phyloP scores from a whole-genome alignment of 2,797 vertebrate genomes.

The Ctenochaetus hawaiiensis region DNA sequence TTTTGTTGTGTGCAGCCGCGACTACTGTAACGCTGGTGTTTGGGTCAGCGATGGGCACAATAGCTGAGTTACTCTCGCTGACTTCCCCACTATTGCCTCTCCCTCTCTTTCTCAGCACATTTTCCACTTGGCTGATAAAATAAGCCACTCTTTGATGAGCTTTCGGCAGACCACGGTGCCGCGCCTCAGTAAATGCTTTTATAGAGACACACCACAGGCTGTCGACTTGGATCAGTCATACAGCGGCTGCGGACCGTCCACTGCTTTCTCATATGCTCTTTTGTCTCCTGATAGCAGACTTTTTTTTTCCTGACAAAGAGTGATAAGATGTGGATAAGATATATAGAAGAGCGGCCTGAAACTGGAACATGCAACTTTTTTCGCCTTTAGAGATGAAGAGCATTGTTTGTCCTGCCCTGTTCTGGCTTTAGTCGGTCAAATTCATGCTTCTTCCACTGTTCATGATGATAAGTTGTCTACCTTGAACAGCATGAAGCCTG shows the following conservation, averaged over 20 bases:
- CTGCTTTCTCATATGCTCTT: conserved; percentile 44
- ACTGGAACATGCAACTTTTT: conserved; percentile 27
- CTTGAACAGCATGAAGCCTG: conserved; percentile 31
- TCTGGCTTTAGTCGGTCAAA: conserved; percentile 40
- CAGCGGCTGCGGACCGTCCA: conserved; percentile 36
- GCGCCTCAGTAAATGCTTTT: conserved; percentile 77
- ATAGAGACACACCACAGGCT: conserved; percentile 76
- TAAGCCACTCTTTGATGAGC: conserved; percentile 84
- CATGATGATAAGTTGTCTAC: conserved; percentile 38
- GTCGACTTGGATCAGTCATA: conserved; percentile 79
- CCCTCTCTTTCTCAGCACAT: conserved; percentile 82
- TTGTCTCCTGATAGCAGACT: conserved; percentile 40
- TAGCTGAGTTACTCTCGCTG: conserved; percentile 79
- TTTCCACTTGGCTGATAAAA: conserved; percentile 85
- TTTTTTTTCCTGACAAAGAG: conserved; percentile 32
- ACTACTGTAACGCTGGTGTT: conserved; percentile 77
- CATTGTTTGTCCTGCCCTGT: conserved; percentile 13
- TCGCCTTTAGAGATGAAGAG: conserved; percentile 17
- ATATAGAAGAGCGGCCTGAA: conserved; percentile 37
- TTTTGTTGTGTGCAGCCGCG: conserved; percentile 71
- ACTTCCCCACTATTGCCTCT: conserved; percentile 75
- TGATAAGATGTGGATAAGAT: conserved; percentile 27
- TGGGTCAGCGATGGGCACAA: conserved; percentile 79
- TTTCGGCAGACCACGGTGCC: conserved; percentile 69
- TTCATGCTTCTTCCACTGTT: conserved; percentile 26